Conservation (phyloP, 1,140 invertebrate genomes). For the Drosophila neocordata region DNA sequence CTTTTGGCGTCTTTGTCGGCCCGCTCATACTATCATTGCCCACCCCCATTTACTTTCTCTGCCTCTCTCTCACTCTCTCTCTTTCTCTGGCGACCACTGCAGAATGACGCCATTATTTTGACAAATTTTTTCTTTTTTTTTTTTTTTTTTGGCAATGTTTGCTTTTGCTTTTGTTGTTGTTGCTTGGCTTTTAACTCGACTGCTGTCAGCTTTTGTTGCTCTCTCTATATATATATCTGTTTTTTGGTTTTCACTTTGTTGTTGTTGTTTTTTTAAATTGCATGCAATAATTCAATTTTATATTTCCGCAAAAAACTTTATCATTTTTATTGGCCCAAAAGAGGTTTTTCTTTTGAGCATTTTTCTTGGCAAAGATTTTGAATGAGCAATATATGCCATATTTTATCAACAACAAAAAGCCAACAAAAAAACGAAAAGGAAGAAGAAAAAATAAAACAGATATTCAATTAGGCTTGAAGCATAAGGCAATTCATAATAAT, state of each 20-base stretch:
- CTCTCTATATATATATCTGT: not conserved
- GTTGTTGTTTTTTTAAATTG: slow-evolving; percentile 65
- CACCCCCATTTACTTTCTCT: not conserved
- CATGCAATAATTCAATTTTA: slow-evolving; percentile 82
- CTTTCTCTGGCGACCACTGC: slow-evolving; percentile 63
- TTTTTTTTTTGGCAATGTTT: slow-evolving; percentile 73
- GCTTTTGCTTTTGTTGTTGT: slow-evolving; percentile 44
- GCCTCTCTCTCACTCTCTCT: not conserved
- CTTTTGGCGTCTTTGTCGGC: slow-evolving; percentile 68
- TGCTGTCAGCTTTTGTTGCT: slow-evolving; percentile 76
- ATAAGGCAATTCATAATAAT: slow-evolving; percentile 7
- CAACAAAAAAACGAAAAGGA: not conserved
- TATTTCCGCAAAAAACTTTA: slow-evolving; percentile 78
- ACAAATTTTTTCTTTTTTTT: slow-evolving; percentile 46
- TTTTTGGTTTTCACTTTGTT: not conserved
- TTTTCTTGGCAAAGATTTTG: slow-evolving; percentile 46
- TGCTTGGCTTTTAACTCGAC: slow-evolving; percentile 70
- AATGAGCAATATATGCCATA: slow-evolving; percentile 6
- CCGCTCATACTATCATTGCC: slow-evolving; percentile 40
- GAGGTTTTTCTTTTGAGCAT: slow-evolving; percentile 36
- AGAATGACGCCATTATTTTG: slow-evolving; percentile 82
- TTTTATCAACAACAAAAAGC: not conserved
- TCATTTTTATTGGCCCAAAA: slow-evolving; percentile 74
- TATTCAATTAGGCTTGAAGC: slow-evolving; percentile 8
- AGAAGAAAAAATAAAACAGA: not conserved